Percentiles rank a stretch among this genome's conserved stretches.
phyloP scores from a whole-genome alignment of 2,797 vertebrate genomes.

The Aulostomus chinensis region DNA sequence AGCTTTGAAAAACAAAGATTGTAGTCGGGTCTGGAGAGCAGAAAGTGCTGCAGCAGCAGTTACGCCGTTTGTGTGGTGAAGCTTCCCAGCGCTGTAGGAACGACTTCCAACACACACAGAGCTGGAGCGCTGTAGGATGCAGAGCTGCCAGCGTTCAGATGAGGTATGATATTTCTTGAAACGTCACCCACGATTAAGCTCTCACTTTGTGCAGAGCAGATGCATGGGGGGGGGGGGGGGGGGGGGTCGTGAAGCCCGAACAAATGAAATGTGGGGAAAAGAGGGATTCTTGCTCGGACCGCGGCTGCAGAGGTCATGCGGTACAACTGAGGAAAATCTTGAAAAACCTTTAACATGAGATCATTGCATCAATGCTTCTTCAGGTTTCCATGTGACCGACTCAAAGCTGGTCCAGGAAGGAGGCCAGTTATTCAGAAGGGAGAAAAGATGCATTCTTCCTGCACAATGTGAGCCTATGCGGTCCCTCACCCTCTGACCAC shows the following conservation, averaged over 20 bases:
- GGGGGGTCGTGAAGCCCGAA: too few species aligned
- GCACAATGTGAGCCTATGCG: conserved; percentile 61
- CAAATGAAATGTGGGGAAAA: neutral
- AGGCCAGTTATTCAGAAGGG: conserved; percentile 8
- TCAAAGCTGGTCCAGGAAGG: conserved; percentile 4
- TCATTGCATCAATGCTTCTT: too few species aligned
- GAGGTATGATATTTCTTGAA: conserved; percentile 25
- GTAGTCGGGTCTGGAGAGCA: too few species aligned
- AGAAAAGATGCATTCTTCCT: conserved; percentile 41
- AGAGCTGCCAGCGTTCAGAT: conserved; percentile 16
- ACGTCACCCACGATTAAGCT: conserved; percentile 24
- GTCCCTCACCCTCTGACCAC: conserved; percentile 9
- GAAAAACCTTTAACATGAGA: too few species aligned
- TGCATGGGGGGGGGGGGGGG: too few species aligned
- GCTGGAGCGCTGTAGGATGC: neutral
- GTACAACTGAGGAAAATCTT: too few species aligned
- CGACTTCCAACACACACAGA: conserved; percentile 12
- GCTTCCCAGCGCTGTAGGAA: too few species aligned
- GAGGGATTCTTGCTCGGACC: too few species aligned
- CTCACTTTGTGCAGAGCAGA: conserved; percentile 1
- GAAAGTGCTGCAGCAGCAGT: too few species aligned
- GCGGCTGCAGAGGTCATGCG: too few species aligned
- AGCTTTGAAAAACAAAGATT: too few species aligned
- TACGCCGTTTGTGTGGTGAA: too few species aligned
- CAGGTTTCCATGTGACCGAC: neutral